Evolutionary conservation across 2,797 vertebrate genomes (phyloP).

Genomic region (Pangasius djambal): DNA sequence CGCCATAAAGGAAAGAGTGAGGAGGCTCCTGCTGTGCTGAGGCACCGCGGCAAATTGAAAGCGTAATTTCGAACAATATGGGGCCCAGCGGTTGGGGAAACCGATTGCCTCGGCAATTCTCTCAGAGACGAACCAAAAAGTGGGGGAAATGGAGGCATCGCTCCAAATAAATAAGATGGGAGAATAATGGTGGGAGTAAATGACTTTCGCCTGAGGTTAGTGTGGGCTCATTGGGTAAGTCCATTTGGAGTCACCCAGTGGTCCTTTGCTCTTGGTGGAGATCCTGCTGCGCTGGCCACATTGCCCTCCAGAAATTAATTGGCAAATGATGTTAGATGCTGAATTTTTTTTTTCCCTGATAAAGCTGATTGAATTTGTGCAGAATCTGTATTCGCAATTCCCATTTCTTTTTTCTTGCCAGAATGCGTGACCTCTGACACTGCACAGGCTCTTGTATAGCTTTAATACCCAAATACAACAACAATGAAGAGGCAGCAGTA

Average conservation of each 20-base stretch:
- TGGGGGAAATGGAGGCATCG: conserved; percentile 70
- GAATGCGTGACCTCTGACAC: conserved; percentile 1
- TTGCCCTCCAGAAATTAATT: conserved; percentile 67
- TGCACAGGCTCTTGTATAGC: not conserved
- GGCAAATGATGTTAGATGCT: conserved; percentile 61
- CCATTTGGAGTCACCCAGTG: conserved; percentile 67
- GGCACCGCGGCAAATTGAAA: conserved; percentile 73
- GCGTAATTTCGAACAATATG: conserved; percentile 77
- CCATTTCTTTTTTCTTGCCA: conserved; percentile 17
- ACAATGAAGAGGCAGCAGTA: not conserved
- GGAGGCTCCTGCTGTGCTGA: conserved; percentile 62
- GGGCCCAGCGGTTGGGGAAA: conserved; percentile 66
- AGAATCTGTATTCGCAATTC: conserved; percentile 32
- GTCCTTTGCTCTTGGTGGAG: conserved; percentile 62
- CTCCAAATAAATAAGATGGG: conserved; percentile 71
- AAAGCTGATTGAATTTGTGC: conserved; percentile 23
- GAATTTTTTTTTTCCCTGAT: conserved; percentile 42
- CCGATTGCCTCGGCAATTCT: conserved; percentile 71
- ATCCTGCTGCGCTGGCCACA: conserved; percentile 52
- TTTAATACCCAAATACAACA: not conserved
- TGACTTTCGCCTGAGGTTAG: conserved; percentile 69
- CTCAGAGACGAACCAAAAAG: conserved; percentile 69
- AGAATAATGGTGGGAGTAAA: conserved; percentile 67
- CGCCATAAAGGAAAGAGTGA: conserved; percentile 63
- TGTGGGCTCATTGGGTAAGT: conserved; percentile 70